Evolutionary conservation across 2,888 invertebrate species (phyloP), one percentile per base, ranked within the genome.

Genomic region (Pseudoips prasinana): DNA sequence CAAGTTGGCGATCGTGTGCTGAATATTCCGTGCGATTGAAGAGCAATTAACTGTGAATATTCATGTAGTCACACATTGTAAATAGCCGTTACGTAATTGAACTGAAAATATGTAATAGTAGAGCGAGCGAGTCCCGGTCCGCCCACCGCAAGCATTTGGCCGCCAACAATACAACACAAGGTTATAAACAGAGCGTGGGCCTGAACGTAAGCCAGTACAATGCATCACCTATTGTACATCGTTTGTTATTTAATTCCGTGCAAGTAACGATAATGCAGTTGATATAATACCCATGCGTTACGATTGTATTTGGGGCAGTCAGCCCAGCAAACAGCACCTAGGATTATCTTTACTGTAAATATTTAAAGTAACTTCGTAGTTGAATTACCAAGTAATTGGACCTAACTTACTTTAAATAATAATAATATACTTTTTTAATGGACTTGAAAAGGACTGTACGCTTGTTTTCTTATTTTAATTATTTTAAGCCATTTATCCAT

Each of bases 151-250:
- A 61, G 45, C 60, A 55, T 69, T 72, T 72, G 73, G 76, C 77
- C 76, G 78, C 73, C 74, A 79, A 68, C 64, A 66, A 52, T 54
- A 51, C 46, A 48, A 66, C 75, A 78, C 83, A 84, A 84, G 84
- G 83, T 82, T 78, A 76, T 63, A 52, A 63, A 48, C 56, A 48
- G 56, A 60, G 74, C 76, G 82, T 81, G 75, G 82, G 81, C 58
- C 58, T 58, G 63, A 60, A 58, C 61, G 57, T 58, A 64, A 64
- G 73, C 71, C 67, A 76, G 72, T 66, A 65, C 55, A 48, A 60
- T 56, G 46, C 47, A 48, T 49, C 49, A 60, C 51, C 48, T 45
- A 46, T 53, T 56, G 35, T 45, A 42, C 30, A 33, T 29, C 22
- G 44, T 44, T 44, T 40, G 38, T 35, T 39, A 33, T 32, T 52